Evolutionary conservation across 2,113 vertebrate genomes (phyloP), one percentile per base, ranked within the genome.

Genomic region (Megaleporinus macrocephalus): DNA sequence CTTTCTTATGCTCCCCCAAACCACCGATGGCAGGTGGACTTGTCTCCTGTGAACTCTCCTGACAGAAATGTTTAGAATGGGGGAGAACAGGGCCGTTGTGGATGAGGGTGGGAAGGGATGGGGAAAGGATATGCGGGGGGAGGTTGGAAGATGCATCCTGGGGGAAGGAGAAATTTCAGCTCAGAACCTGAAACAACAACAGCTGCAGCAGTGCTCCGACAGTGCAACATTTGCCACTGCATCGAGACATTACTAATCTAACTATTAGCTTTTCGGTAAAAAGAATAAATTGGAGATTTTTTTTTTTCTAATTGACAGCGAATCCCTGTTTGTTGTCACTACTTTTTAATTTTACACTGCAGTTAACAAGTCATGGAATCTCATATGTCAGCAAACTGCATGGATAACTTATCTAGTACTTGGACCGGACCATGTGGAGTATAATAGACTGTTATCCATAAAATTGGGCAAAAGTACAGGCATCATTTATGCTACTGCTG

Each of bases 161-260:
- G 80, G 78, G 83, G 78, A 73, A 86, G 53, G 78, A 73, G 79
- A 78, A 90, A 79, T 85, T 22, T 88, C 84, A 88, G 83, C 78
- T 16, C 73, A 80, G 86, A 91, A 90, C 86, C 89, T 93, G 92
- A 91, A 92, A 92, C 84, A 93, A 94, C 91, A 94, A 93, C 93
- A 94, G 93, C 93, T 94, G 93, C 68, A 61, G 87, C 88, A 83
- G 22, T 3, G 88, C 83, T 88, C 85, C 88, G 89, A 89, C 85
- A 85, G 87, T 82, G 83, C 78, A 88, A 88, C 91, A 92, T 92
- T 92, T 93, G 92, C 78, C 84, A 88, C 87, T 77, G 87, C 78
- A 70, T 82, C 77, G 85, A 87, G 86, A 90, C 84, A 16, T 65
- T 73, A 44, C 41, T 62, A 41, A 73, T 18, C 30, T 55, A 44